Evolutionary conservation across 2,113 vertebrate species (phyloP), one percentile per base, ranked within the genome.

Genomic region (Labeo rohita): DNA sequence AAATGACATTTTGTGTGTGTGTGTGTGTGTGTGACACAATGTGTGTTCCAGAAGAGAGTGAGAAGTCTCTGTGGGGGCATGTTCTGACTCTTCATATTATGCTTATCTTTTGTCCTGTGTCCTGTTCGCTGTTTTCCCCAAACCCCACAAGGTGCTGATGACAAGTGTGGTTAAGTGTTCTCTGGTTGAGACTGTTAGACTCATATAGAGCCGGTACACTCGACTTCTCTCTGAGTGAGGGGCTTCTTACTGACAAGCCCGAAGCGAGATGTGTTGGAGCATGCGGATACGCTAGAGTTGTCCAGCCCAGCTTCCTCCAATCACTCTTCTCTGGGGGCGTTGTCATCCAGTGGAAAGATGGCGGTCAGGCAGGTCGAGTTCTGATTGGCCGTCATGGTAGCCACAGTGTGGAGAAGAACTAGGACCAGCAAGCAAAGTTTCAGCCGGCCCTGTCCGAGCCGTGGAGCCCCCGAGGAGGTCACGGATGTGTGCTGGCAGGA

Each of bases 351-450:
- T 89, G 96, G 92, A 91, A 92, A 93, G 89, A 97, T 92, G 92
- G 95, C 89, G 84, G 95, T 96, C 91, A 97, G 94, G 90, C 95
- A 93, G 93, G 96, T 96, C 91, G 96, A 93, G 94, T 97, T 99
- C 93, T 99, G 97, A 92, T 96, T 95, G 90, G 96, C 96, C 65
- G 97, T 98, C 94, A 98, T 96, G 90, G 96, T 96, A 94, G 98
- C 97, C 90, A 98, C 97, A 84, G 97, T 98, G 93, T 99, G 98
- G 90, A 99, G 94, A 87, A 99, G 96, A 87, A 99, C 96, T 81
- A 99, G 95, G 84, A 99, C 97, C 82, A 99, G 96, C 89, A 99
- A 95, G 92, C 97, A 99, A 93, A 99, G 97, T 94, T 96, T 99
- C 92, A 99, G 97, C 92, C 96, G 96, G 95, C 97, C 95, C 91